phyloP scores from a whole-genome alignment of 2,113 vertebrate genomes.

The Atlantisia rogersi region DNA sequence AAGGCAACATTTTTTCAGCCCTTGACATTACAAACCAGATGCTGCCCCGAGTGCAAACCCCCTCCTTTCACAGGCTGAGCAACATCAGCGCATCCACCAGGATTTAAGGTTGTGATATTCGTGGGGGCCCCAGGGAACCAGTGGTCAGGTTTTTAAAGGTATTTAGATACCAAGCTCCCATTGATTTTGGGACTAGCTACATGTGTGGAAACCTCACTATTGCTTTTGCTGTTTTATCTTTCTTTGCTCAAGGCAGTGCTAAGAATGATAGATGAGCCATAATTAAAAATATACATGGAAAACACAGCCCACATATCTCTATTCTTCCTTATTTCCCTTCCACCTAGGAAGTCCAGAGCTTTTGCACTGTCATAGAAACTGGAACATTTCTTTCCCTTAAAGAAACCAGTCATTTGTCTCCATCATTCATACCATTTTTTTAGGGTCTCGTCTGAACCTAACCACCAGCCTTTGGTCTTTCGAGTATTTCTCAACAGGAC shows the following conservation, averaged over 20 bases:
- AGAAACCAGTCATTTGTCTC: not conserved
- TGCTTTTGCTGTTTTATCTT: slow-evolving; percentile 25
- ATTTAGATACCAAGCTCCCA: slow-evolving; percentile 21
- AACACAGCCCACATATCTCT: not conserved
- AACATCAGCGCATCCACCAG: not conserved
- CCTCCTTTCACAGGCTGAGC: not conserved
- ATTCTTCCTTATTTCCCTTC: not conserved
- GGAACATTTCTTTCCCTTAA: not conserved
- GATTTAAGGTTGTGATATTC: slow-evolving; percentile 51
- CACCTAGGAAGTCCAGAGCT: not conserved
- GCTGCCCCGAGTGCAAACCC: not conserved
- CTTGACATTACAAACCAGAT: not conserved
- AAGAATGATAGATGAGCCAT: slow-evolving; percentile 40
- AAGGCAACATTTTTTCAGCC: not conserved
- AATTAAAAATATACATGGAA: slow-evolving; percentile 53
- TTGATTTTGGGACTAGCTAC: slow-evolving; percentile 45
- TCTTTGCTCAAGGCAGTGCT: slow-evolving; percentile 45
- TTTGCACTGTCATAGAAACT: not conserved
- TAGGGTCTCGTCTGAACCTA: not conserved
- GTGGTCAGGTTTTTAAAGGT: slow-evolving; percentile 20
- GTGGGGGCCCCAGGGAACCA: not conserved
- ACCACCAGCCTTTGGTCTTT: not conserved
- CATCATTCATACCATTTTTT: not conserved
- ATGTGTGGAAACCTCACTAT: slow-evolving; percentile 20
- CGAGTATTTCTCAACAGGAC: not conserved